These are phyloP conservation scores for Lagorchestes hirsutus DNA, from an alignment of 2,797 vertebrate species.

Conservation along the genomic window DNA sequence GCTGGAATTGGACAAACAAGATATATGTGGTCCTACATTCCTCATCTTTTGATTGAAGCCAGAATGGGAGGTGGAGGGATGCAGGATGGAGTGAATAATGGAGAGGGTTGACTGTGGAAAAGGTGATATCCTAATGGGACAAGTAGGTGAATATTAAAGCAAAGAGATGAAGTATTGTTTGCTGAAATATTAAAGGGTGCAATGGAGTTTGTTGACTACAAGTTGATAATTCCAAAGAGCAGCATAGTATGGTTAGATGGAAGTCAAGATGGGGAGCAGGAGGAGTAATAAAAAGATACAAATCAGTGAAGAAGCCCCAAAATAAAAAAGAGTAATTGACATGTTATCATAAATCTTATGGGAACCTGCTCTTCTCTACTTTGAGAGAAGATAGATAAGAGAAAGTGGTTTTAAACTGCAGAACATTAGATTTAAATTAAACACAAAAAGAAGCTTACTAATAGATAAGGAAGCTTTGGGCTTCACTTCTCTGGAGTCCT, in stretches of 20 bases:
- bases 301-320: not conserved
- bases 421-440: not conserved
- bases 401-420: not conserved
- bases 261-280: not conserved
- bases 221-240: too few species aligned
- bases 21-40: not conserved
- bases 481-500: not conserved
- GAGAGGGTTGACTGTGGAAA: not conserved
- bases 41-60: too few species aligned
- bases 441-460: too few species aligned
- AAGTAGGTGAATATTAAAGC: not conserved
- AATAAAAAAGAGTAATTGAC: not conserved
- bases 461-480: too few species aligned
- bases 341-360: not conserved
- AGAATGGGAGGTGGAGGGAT: not conserved
- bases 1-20: not conserved
- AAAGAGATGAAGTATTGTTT: not conserved
- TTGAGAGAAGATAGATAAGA: not conserved
- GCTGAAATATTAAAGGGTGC: not conserved
- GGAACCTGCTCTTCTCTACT: not conserved
- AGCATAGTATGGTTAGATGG: too few species aligned
- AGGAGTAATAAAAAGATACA: not conserved
- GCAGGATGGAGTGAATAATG: not conserved
- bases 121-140: not conserved
- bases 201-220: not conserved